These are phyloP conservation scores for Urophycis tenuis DNA, from an alignment of 2,797 vertebrate species.

Conservation along the genomic window DNA sequence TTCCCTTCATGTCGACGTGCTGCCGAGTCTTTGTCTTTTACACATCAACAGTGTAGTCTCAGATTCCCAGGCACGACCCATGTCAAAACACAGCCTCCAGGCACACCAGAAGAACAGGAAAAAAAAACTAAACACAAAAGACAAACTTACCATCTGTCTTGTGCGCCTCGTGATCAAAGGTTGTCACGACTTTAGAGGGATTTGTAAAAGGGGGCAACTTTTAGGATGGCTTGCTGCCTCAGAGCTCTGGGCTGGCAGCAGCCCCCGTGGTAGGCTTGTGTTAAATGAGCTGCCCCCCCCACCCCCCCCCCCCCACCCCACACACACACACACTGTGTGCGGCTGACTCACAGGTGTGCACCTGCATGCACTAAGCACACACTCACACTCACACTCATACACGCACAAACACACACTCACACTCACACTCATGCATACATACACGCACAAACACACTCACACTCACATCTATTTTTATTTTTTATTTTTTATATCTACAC, in stretches of 20 bases:
- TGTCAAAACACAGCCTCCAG: conserved; percentile 11
- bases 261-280: neutral
- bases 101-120: conserved; percentile 20
- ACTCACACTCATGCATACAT: neutral
- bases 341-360: neutral
- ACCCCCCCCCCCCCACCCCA: too few relatives aligned
- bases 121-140: neutral
- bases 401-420: neutral
- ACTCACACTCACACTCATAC: neutral
- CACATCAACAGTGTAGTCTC: neutral
- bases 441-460: neutral
- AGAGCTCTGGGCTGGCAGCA: neutral
- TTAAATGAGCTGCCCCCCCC: neutral
- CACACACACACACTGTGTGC: neutral
- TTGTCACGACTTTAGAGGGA: neutral
- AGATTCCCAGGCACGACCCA: neutral
- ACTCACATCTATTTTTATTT: too few relatives aligned
- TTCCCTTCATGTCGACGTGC: neutral
- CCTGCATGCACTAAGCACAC: neutral
- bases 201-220: conserved; percentile 6
- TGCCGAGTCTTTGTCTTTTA: neutral
- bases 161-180: conserved; percentile 2
- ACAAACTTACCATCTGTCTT: conserved; percentile 25
- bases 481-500: too few relatives aligned
- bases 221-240: conserved; percentile 14